Conservation (phyloP, 1,140 invertebrate species). For the Ladona fulva region DNA sequence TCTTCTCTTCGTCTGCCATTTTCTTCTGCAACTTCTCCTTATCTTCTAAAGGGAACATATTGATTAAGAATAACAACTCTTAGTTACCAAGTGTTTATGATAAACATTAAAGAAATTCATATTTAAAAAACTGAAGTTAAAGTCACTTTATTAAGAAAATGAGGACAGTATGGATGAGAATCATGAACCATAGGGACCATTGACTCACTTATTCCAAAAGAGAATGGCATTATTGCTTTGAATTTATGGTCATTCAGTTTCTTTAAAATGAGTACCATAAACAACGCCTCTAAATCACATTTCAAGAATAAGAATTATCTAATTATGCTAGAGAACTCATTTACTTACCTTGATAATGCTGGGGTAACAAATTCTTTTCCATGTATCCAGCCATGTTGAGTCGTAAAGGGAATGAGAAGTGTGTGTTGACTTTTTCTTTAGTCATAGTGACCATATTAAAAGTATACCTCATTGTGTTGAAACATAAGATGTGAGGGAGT, state of each 20-base stretch:
- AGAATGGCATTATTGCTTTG: too few relatives aligned
- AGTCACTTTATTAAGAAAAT: too few relatives aligned
- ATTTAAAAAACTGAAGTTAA: too few relatives aligned
- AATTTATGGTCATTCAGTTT: too few relatives aligned
- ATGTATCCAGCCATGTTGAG: slow-evolving; percentile 92
- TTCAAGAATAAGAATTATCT: too few relatives aligned
- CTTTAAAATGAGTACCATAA: neutral
- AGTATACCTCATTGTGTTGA: slow-evolving; percentile 96
- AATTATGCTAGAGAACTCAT: neutral
- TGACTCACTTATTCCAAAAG: too few relatives aligned
- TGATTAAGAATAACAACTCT: slow-evolving; percentile 12
- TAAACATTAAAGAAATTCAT: too few relatives aligned
- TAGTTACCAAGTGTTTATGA: too few relatives aligned
- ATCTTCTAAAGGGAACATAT: slow-evolving; percentile 38
- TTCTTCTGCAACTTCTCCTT: slow-evolving; percentile 37
- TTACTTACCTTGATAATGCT: slow-evolving; percentile 57
- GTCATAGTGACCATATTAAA: slow-evolving; percentile 97
- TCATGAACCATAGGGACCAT: too few relatives aligned
- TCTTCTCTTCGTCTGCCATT: slow-evolving; percentile 37
- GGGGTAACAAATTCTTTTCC: slow-evolving; percentile 85
- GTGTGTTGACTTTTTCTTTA: slow-evolving; percentile 94
- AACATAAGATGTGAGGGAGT: slow-evolving; percentile 84
- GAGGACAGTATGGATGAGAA: too few relatives aligned
- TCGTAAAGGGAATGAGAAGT: slow-evolving; percentile 90
- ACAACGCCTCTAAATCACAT: too few relatives aligned